A percentile compares a stretch with the other conserved stretches of the same genome.
These are phyloP conservation scores for Zaprionus gabonicus DNA, from an alignment of 1,140 invertebrate species.

Conservation along the genomic window DNA sequence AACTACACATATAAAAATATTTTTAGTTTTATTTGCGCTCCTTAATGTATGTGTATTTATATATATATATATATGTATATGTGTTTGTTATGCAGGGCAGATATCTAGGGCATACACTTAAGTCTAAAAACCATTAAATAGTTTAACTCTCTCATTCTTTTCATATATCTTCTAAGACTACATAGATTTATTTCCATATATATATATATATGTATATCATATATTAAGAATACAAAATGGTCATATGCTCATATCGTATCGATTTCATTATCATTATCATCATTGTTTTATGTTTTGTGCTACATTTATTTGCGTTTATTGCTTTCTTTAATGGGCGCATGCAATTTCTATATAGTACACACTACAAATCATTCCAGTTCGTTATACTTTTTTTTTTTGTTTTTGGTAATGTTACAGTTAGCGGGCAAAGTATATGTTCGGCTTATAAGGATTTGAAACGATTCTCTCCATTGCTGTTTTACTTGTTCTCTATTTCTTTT, in stretches of 20 bases:
- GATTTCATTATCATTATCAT: constrained; percentile 25
- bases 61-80: constrained; percentile 33
- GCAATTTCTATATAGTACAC: constrained; percentile 25
- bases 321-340: constrained; percentile 56
- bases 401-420: constrained; percentile 43
- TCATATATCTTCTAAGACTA: constrained; percentile 39
- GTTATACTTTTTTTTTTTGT: constrained; percentile 6
- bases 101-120: constrained; percentile 55
- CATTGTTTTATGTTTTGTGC: constrained; percentile 54
- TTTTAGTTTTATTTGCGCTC: constrained; percentile 36
- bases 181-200: constrained; percentile 39
- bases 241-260: constrained; percentile 30
- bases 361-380: constrained; percentile 24
- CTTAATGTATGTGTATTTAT: constrained; percentile 33
- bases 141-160: constrained; percentile 45
- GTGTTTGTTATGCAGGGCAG: constrained; percentile 38
- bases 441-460: constrained; percentile 1
- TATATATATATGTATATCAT: not conserved
- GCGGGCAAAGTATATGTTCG: constrained; percentile 28
- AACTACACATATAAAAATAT: constrained; percentile 76
- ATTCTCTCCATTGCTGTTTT: constrained; percentile 4
- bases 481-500: constrained; percentile 14
- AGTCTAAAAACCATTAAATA: constrained; percentile 71
- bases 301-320: constrained; percentile 58
- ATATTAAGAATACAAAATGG: constrained; percentile 51